These are phyloP conservation scores for Tachysurus fulvidraco DNA, from an alignment of 2,113 vertebrate genomes.

Conservation along the genomic window DNA sequence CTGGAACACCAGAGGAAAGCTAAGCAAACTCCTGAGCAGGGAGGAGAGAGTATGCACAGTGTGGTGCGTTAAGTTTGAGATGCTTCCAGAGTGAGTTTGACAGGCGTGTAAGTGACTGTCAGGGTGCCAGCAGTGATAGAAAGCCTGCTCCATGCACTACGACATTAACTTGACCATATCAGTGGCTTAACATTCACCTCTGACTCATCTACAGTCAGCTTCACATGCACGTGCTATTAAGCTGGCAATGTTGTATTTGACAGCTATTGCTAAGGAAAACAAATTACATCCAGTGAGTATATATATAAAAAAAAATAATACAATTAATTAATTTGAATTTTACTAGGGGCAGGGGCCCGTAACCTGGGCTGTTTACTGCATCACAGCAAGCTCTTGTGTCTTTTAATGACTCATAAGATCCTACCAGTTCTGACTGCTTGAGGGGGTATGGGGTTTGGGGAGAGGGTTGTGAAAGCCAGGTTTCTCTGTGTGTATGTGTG, in stretches of 20 bases:
- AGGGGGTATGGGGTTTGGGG: slow-evolving; percentile 15
- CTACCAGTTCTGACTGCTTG: slow-evolving; percentile 10
- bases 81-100: slow-evolving; percentile 54
- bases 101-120: slow-evolving; percentile 59
- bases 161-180: slow-evolving; percentile 49
- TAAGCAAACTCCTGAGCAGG: slow-evolving; percentile 37
- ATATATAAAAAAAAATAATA: not conserved
- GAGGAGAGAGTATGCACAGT: slow-evolving; percentile 33
- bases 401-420: slow-evolving; percentile 43
- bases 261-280: slow-evolving; percentile 41
- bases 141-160: slow-evolving; percentile 41
- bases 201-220: slow-evolving; percentile 20
- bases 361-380: slow-evolving; percentile 40
- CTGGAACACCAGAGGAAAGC: slow-evolving; percentile 30
- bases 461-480: slow-evolving; percentile 10
- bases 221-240: slow-evolving; percentile 20
- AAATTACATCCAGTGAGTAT: slow-evolving; percentile 32
- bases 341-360: slow-evolving; percentile 41
- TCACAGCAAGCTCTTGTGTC: slow-evolving; percentile 16
- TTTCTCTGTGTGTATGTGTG: slow-evolving; percentile 30
- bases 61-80: slow-evolving; percentile 51
- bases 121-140: slow-evolving; percentile 45
- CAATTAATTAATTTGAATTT: slow-evolving; percentile 52
- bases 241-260: slow-evolving; percentile 38
- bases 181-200: slow-evolving; percentile 29